Evolutionary conservation across 2,113 vertebrate species (phyloP).

Genomic region (Motacilla alba): DNA sequence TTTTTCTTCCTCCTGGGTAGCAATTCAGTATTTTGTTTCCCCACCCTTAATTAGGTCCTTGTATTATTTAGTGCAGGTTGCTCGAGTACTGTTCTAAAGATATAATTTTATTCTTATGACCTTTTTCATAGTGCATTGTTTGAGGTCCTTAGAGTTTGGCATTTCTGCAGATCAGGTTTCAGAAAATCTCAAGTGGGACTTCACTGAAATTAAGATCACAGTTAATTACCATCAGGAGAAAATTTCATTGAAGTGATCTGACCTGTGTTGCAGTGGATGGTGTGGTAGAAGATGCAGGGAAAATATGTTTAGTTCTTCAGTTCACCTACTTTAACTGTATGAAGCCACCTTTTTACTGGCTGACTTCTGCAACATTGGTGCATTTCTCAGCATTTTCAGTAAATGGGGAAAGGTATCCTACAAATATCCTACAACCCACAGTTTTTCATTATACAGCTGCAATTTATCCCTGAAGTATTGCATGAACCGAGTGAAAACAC

Average conservation of each 20-base stretch:
- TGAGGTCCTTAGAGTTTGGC: not conserved
- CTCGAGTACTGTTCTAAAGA: not conserved
- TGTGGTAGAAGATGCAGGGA: not conserved
- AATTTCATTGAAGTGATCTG: not conserved
- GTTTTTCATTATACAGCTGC: not conserved
- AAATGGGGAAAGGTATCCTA: not conserved
- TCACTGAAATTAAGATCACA: not conserved
- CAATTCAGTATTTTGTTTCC: not conserved
- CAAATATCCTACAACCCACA: not conserved
- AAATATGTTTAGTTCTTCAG: not conserved
- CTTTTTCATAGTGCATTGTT: not conserved
- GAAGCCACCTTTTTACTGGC: not conserved
- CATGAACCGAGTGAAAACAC: not conserved
- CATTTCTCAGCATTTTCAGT: not conserved
- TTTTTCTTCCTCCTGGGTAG: not conserved
- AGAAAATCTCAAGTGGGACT: not conserved
- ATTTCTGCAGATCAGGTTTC: not conserved
- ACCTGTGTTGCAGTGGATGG: not conserved
- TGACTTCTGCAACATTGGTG: not conserved
- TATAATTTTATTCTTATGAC: not conserved
- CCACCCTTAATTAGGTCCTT: not conserved
- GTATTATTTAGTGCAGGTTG: not conserved
- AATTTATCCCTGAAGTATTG: not conserved
- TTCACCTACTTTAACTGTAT: not conserved
- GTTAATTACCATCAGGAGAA: not conserved